Conservation (phyloP, 2,113 vertebrate species). For the Carassius gibelio region DNA sequence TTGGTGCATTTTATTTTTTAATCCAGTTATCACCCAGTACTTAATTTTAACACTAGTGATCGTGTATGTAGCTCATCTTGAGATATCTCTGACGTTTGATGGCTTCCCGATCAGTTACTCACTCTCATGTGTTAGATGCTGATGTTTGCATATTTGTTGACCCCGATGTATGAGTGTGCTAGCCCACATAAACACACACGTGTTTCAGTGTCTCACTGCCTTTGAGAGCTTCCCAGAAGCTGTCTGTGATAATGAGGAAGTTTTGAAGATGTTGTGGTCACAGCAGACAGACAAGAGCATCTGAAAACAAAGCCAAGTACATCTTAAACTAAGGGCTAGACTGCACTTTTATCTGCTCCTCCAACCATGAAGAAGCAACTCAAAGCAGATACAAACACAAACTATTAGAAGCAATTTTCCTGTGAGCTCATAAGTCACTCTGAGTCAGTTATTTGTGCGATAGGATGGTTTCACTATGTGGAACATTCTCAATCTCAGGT, state of each 20-base stretch:
- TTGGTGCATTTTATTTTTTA: neutral
- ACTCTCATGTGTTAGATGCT: neutral
- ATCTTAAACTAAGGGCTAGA: neutral
- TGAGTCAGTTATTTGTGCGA: neutral
- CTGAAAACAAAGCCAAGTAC: slow-evolving; percentile 4
- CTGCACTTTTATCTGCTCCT: neutral
- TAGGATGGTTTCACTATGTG: neutral
- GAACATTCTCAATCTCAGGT: neutral
- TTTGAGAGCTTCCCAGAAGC: slow-evolving; percentile 44
- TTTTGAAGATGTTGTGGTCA: slow-evolving; percentile 27
- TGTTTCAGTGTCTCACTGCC: slow-evolving; percentile 22
- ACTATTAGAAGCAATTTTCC: neutral
- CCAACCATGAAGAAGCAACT: neutral
- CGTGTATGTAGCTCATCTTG: neutral
- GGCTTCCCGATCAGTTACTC: neutral
- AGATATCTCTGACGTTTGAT: neutral
- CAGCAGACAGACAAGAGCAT: slow-evolving; percentile 22
- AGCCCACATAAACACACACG: no score
- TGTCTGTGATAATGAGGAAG: slow-evolving; percentile 24
- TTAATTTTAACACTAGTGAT: neutral
- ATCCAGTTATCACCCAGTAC: neutral
- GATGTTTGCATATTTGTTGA: neutral
- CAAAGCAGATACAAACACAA: no score
- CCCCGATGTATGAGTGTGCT: neutral
- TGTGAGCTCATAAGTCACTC: neutral